Base-by-base conservation (phyloP, 2,797 vertebrate species). In the Zalophus californianus region DNA sequence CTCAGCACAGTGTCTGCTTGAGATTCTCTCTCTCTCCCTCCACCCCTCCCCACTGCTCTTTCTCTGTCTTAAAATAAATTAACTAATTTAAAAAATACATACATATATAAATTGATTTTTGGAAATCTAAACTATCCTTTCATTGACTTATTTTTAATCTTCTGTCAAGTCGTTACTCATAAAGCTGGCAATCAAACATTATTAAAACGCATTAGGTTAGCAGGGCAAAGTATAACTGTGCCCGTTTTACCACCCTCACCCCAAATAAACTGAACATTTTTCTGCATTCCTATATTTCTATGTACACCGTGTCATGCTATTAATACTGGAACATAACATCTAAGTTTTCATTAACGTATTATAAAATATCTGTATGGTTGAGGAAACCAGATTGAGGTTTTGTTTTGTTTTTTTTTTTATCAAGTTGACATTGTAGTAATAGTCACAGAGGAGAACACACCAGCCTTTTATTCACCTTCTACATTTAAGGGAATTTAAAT, bases 261-360 rank as follows among this genome's bases (percentile, higher is more conserved):
- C 44, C 16, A 20, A n/a, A 54, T 23, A 16, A 50, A 56, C 13
- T 8, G 29, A 29, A 54, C 29, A 13, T 23, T 5, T 2, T 0
- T 6, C 35, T 15, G 10, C 20, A 5, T 38, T 44, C 48, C 38
- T 25, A 0, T 52, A n/a, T 16, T 38, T 58, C 23, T 13, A 4
- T 32, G 54, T 1, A 4, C 20, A n/a, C 50, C 29, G 18, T 1
- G 6, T 29, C 29, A 62, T 1, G 25, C 1, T 48, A 2, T 4
- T 32, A 60, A 77, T 5, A 35, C 15, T 29, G 23, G 12, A 8
- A 54, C 23, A 23, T 3, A 4, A 27, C 50, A 44, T 12, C 48
- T 18, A 23, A 21, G 2, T 86, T 68, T 50, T 38, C 16, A 16
- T 32, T 27, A 32, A n/a, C 20, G 6, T 64, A 1, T 48, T 6